Conservation (phyloP, 2,888 invertebrate species). For the Andrena fulva region DNA sequence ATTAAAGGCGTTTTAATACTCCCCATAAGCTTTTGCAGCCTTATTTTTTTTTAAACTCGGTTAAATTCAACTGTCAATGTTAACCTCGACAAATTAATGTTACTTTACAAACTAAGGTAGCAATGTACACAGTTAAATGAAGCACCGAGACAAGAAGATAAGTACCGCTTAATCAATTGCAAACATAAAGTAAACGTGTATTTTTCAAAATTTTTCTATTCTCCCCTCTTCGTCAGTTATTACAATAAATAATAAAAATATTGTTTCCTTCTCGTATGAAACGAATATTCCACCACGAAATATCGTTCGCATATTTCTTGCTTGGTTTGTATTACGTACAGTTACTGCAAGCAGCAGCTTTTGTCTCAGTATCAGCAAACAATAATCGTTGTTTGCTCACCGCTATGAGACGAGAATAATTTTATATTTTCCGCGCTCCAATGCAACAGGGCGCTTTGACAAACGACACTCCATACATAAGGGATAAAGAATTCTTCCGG, state of each 20-base stretch:
- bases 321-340: constrained; percentile 21
- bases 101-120: constrained; percentile 18
- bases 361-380: constrained; percentile 81
- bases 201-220: constrained; percentile 15
- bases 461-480: constrained; percentile 98
- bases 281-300: constrained; percentile 41
- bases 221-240: constrained; percentile 11
- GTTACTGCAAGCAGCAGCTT: constrained; percentile 63
- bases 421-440: constrained; percentile 84
- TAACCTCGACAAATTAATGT: not conserved
- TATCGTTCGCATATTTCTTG: constrained; percentile 33
- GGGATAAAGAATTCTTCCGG: constrained; percentile 99
- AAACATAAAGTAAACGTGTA: constrained; percentile 24
- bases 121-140: constrained; percentile 3
- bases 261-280: constrained; percentile 30
- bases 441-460: constrained; percentile 83
- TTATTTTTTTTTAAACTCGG: constrained; percentile 8
- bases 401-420: constrained; percentile 80
- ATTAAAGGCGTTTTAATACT: constrained; percentile 37
- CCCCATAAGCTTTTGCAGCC: not conserved
- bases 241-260: constrained; percentile 51
- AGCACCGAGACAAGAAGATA: constrained; percentile 5
- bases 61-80: not conserved
- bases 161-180: constrained; percentile 11
- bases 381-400: constrained; percentile 82